Percentiles rank a stretch among this genome's conserved stretches.
These are phyloP conservation scores for Portevinia maculata DNA, from an alignment of 2,888 invertebrate genomes.

Conservation along the genomic window DNA sequence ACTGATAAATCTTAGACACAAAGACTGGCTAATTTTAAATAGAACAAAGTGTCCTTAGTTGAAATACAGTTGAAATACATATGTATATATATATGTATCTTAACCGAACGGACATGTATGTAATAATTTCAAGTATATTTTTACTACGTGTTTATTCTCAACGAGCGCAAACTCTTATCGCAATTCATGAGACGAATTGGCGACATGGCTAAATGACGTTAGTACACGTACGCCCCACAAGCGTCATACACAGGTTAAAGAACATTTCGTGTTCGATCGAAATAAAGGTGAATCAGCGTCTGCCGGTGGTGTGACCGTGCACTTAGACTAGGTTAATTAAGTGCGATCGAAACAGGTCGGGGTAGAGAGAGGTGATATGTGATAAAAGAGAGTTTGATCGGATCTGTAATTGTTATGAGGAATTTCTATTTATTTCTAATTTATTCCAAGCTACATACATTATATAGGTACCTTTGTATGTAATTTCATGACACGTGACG, in stretches of 20 bases:
- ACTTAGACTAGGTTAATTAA: constrained; percentile 24
- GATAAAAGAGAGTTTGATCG: too few species aligned
- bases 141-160: constrained; percentile 53
- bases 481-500: background rate
- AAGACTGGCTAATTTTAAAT: background rate
- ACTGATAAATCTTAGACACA: background rate
- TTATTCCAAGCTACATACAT: background rate
- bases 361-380: background rate
- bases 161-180: constrained; percentile 35
- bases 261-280: constrained; percentile 42
- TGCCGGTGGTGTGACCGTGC: background rate
- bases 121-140: background rate
- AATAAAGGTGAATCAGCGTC: constrained; percentile 37
- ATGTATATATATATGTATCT: background rate
- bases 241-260: constrained; percentile 13
- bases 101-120: background rate
- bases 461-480: background rate
- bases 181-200: constrained; percentile 38
- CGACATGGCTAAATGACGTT: constrained; percentile 49
- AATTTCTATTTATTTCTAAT: background rate
- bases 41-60: background rate
- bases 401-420: background rate
- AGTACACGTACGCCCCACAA: constrained; percentile 22
- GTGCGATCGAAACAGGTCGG: background rate
- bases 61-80: background rate